Percentiles rank a stretch among this genome's conserved stretches.
phyloP scores from a whole-genome alignment of 2,888 invertebrate species.

The Campaea margaritaria region DNA sequence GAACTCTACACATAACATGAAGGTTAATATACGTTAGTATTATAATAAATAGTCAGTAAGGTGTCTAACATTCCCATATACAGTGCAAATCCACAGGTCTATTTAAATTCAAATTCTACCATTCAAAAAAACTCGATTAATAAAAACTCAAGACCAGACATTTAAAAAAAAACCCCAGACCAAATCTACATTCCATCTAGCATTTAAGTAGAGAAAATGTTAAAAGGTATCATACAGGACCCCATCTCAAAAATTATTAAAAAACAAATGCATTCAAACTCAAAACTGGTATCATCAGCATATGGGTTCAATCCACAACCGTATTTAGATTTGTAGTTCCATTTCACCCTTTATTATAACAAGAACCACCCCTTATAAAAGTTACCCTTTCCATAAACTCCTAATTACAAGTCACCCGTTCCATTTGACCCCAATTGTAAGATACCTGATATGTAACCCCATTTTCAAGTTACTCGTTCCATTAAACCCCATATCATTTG shows the following conservation, averaged over 20 bases:
- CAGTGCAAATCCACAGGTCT: conserved; percentile 28
- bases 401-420: neutral
- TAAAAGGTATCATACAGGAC: neutral
- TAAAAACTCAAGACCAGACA: neutral
- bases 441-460: neutral
- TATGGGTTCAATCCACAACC: neutral
- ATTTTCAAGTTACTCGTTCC: conserved; percentile 1
- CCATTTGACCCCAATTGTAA: conserved; percentile 3
- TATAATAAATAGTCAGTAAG: conserved; percentile 8
- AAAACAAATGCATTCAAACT: neutral
- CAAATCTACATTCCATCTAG: neutral
- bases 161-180: neutral
- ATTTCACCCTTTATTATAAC: neutral
- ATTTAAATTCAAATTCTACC: conserved; percentile 21
- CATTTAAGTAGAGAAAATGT: neutral
- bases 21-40: conserved; percentile 15
- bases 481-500: neutral
- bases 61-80: conserved; percentile 22
- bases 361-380: neutral
- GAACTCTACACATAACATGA: conserved; percentile 24
- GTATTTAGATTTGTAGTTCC: neutral
- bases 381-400: neutral
- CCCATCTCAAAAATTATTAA: no score
- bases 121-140: conserved; percentile 9
- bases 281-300: neutral